Conservation (phyloP, 2,888 invertebrate species). For the Geotrupes spiniger region DNA sequence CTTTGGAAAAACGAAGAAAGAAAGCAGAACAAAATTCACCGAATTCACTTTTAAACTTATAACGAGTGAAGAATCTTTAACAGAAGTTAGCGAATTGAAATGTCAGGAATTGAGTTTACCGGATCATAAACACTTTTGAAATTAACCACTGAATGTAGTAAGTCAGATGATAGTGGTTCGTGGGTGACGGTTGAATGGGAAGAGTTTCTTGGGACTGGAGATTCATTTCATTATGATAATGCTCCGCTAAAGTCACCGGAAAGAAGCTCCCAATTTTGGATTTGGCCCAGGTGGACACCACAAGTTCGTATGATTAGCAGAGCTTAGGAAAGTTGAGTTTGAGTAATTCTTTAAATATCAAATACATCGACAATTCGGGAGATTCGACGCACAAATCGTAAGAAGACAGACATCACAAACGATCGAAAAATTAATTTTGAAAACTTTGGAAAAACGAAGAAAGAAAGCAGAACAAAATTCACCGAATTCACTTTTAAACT, state of each 20-base stretch:
- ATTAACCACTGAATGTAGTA: constrained; percentile 53
- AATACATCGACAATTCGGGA: constrained; percentile 49
- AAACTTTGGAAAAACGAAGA: constrained; percentile 42
- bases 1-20: constrained; percentile 39
- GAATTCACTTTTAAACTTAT: constrained; percentile 46
- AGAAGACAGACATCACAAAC: constrained; percentile 45
- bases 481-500: constrained; percentile 37
- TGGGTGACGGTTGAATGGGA: constrained; percentile 68
- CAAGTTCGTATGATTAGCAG: constrained; percentile 47
- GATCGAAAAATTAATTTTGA: constrained; percentile 42
- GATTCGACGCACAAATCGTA: constrained; percentile 49
- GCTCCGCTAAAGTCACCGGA: constrained; percentile 41
- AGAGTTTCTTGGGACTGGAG: constrained; percentile 62
- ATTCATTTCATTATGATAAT: constrained; percentile 57
- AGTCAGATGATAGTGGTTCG: constrained; percentile 67
- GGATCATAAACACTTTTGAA: constrained; percentile 52
- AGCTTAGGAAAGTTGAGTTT: constrained; percentile 42
- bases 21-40: not conserved
- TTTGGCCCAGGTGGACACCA: constrained; percentile 43
- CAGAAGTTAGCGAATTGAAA: constrained; percentile 63
- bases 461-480: not conserved
- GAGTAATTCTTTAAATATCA: constrained; percentile 48
- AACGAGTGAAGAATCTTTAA: constrained; percentile 66
- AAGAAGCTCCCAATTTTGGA: constrained; percentile 44
- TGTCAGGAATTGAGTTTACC: constrained; percentile 53